These are phyloP conservation scores for Nymphalis c-album DNA, from an alignment of 2,888 invertebrate species.

Conservation along the genomic window DNA sequence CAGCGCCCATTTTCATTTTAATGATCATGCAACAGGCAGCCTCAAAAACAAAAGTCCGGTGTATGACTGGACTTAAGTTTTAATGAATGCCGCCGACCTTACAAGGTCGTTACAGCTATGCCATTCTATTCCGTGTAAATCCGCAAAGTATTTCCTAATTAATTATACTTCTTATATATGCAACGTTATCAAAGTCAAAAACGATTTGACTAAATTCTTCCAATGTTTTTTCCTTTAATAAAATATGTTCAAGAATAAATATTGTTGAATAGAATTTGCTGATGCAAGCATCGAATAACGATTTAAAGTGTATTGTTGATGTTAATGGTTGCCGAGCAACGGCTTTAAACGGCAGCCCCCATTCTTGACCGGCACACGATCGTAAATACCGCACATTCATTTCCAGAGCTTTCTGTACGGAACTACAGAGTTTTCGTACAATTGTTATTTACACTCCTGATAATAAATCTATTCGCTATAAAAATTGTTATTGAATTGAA, in stretches of 20 bases:
- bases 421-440: background rate
- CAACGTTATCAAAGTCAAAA: background rate
- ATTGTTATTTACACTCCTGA: background rate
- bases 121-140: conserved; percentile 1
- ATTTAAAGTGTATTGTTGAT: background rate
- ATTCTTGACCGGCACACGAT: conserved; percentile 15
- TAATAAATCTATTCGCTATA: background rate
- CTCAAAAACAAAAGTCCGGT: background rate
- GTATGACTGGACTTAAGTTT: background rate
- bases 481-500: background rate
- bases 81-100: conserved; percentile 44
- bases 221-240: too few species aligned
- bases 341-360: conserved; percentile 48
- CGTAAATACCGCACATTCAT: conserved; percentile 18
- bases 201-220: too few species aligned
- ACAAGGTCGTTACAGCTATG: conserved; percentile 50
- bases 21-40: too few species aligned
- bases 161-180: background rate
- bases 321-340: conserved; percentile 62
- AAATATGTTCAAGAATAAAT: too few species aligned
- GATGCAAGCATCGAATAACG: too few species aligned
- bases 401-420: conserved; percentile 58
- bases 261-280: too few species aligned
- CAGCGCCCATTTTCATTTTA: too few species aligned
- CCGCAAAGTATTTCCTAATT: background rate